These are phyloP conservation scores for Leucopsar rothschildi DNA, from an alignment of 2,113 vertebrate genomes.

Conservation along the genomic window DNA sequence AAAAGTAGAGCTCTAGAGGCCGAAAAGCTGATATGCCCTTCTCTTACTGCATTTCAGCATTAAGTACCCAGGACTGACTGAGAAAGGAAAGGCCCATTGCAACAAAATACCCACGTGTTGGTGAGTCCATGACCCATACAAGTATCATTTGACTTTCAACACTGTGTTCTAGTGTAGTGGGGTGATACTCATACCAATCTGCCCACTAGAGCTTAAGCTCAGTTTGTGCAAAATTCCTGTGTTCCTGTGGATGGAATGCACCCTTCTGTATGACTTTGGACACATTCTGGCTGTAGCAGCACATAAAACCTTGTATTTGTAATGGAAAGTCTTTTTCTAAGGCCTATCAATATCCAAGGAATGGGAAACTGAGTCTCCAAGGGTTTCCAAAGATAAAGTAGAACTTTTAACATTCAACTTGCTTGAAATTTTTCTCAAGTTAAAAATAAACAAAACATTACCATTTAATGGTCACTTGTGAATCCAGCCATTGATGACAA, in stretches of 20 bases:
- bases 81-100: neutral
- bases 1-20: neutral
- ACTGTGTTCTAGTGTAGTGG: neutral
- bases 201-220: neutral
- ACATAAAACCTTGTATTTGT: neutral
- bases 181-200: neutral
- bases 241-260: neutral
- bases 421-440: neutral
- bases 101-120: rapidly evolving
- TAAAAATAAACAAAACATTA: neutral
- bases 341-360: neutral
- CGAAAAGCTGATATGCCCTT: neutral
- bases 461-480: neutral
- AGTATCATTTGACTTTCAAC: neutral
- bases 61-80: neutral
- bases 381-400: neutral
- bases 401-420: neutral
- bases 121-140: neutral
- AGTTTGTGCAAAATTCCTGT: neutral
- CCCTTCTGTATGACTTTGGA: neutral
- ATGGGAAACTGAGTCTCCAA: neutral
- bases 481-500: neutral
- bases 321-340: neutral
- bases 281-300: neutral
- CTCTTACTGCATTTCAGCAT: neutral